Percentiles rank a stretch among this genome's conserved stretches.
Evolutionary conservation across 2,797 vertebrate genomes (phyloP).

Genomic region (Malacoctenus gilli): DNA sequence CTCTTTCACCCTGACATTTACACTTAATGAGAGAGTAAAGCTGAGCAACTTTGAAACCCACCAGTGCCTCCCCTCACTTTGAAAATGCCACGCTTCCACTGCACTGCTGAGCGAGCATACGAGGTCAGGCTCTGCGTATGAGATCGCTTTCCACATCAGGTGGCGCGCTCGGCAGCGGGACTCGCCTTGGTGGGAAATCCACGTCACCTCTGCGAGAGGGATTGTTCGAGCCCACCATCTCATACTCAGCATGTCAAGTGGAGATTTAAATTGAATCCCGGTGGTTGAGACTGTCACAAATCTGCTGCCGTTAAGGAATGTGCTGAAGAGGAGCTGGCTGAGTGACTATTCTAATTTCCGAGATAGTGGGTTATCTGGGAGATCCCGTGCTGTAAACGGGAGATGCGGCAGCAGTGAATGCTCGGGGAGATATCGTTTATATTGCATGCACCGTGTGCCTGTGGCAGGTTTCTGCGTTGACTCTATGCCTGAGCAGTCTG

Average conservation of each 20-base stretch:
- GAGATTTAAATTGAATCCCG: slow-evolving; percentile 65
- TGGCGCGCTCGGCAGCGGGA: neutral
- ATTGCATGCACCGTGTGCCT: slow-evolving; percentile 25
- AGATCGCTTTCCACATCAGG: slow-evolving; percentile 30
- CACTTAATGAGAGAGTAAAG: slow-evolving; percentile 56
- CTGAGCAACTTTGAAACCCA: slow-evolving; percentile 40
- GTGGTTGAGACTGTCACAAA: slow-evolving; percentile 59
- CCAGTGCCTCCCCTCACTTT: slow-evolving; percentile 34
- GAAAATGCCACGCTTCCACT: slow-evolving; percentile 54
- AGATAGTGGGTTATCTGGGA: slow-evolving; percentile 69
- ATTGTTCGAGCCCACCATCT: slow-evolving; percentile 45
- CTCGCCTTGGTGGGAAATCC: slow-evolving; percentile 17
- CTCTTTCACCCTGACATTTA: slow-evolving; percentile 61
- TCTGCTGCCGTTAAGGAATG: slow-evolving; percentile 51
- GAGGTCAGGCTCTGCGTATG: slow-evolving; percentile 36
- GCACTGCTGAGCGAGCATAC: slow-evolving; percentile 36
- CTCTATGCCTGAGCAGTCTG: slow-evolving; percentile 14
- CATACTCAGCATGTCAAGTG: slow-evolving; percentile 60
- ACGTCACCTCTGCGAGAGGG: slow-evolving; percentile 33
- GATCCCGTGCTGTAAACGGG: slow-evolving; percentile 63
- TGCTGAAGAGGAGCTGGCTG: slow-evolving; percentile 61
- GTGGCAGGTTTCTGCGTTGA: slow-evolving; percentile 26
- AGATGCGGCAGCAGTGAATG: slow-evolving; percentile 46
- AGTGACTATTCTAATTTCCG: slow-evolving; percentile 69
- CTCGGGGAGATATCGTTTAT: slow-evolving; percentile 42